A percentile compares a stretch with the other conserved stretches of the same genome.
phyloP scores from a whole-genome alignment of 2,888 invertebrate species.

The Yponomeuta malinellus region DNA sequence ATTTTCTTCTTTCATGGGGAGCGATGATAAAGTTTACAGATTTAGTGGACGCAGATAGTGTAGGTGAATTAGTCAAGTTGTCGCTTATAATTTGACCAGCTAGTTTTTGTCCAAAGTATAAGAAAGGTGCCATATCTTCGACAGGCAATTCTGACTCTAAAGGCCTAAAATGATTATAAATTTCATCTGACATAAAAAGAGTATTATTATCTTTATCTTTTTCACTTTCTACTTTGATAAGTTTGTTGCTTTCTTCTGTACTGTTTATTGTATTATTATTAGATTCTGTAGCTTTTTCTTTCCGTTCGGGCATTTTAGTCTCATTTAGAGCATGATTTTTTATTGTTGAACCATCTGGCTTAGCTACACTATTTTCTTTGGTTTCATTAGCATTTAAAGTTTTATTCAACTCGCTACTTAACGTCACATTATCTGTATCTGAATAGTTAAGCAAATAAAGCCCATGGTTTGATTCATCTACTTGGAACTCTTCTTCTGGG shows the following conservation, averaged over 20 bases:
- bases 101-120: conserved; percentile 81
- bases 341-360: conserved; percentile 16
- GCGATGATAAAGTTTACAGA: conserved; percentile 61
- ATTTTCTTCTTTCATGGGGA: conserved; percentile 60
- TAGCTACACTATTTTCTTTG: conserved; percentile 29
- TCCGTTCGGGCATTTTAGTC: background rate
- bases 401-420: conserved; percentile 40
- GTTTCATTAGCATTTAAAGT: conserved; percentile 36
- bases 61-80: conserved; percentile 64
- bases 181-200: conserved; percentile 75
- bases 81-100: conserved; percentile 55
- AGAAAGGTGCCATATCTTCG: conserved; percentile 81
- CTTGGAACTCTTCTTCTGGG: conserved; percentile 72
- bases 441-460: conserved; percentile 69
- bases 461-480: conserved; percentile 72
- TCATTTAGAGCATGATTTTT: background rate
- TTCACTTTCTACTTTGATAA: conserved; percentile 47
- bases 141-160: conserved; percentile 77
- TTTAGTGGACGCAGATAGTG: conserved; percentile 65
- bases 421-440: conserved; percentile 60
- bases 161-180: conserved; percentile 79
- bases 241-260: conserved; percentile 47
- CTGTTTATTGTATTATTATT: conserved; percentile 54
- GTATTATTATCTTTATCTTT: conserved; percentile 71
- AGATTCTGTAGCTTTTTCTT: conserved; percentile 23